phyloP scores from a whole-genome alignment of 2,797 vertebrate genomes.

The Benthosema pterotum region DNA sequence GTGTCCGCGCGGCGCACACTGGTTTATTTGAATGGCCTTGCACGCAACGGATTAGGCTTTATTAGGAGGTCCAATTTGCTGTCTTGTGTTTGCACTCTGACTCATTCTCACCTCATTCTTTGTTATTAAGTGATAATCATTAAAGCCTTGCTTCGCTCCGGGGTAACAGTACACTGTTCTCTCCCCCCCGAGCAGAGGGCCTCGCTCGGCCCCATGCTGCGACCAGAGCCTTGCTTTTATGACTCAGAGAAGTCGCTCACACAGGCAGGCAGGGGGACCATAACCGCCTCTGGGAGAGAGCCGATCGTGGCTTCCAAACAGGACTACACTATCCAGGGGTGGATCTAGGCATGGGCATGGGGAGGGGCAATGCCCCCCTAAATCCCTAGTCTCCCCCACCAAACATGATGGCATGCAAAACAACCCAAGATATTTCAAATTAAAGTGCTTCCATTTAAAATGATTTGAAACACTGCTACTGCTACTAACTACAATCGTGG shows the following conservation, averaged over 20 bases:
- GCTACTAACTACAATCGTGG: too few relatives aligned
- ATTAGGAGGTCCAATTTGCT: slow-evolving; percentile 8
- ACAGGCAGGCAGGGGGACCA: not conserved
- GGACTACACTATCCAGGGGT: slow-evolving; percentile 22
- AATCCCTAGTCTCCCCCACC: too few relatives aligned
- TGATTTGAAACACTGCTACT: too few relatives aligned
- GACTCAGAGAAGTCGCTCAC: slow-evolving; percentile 6
- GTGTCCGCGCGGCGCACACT: not conserved
- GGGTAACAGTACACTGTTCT: slow-evolving; percentile 24
- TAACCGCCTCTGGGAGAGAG: slow-evolving; percentile 7
- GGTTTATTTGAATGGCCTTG: not conserved
- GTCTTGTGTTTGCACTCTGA: slow-evolving; percentile 24
- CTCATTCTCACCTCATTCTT: slow-evolving; percentile 45
- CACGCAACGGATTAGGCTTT: slow-evolving; percentile 12
- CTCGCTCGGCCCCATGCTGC: slow-evolving; percentile 4
- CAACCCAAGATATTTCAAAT: too few relatives aligned
- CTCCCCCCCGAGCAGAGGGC: slow-evolving; percentile 4
- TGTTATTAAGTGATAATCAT: slow-evolving; percentile 26
- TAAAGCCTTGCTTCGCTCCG: slow-evolving; percentile 25
- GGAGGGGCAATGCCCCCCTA: too few relatives aligned
- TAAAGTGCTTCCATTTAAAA: too few relatives aligned
- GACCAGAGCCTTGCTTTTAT: slow-evolving; percentile 16
- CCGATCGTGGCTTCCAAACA: slow-evolving; percentile 8
- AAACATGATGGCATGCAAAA: too few relatives aligned
- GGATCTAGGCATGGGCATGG: too few relatives aligned